Evolutionary conservation across 2,888 invertebrate species (phyloP), one percentile per base, ranked within the genome.

Genomic region (Eucera pruinosa): DNA sequence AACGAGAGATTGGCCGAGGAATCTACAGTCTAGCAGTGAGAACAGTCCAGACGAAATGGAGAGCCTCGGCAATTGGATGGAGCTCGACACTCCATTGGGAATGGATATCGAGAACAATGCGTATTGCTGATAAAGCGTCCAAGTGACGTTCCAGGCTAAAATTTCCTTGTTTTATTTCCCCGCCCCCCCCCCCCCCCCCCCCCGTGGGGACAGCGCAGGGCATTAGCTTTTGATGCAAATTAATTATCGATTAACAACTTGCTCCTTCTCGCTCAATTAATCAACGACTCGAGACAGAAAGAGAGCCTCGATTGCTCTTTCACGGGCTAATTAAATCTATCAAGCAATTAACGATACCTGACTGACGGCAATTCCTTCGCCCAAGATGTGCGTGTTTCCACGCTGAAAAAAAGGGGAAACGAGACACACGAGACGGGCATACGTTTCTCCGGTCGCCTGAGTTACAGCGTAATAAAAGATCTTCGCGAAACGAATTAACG

Each of bases 181-280:
- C 11, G 33, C 18, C 11, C 15, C 2, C 4, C 75, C 3, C 36
- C 25, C 13, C 18, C 11, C 15, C 2, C 4, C 75, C 3, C 36
- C 25, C 13, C 13, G 27, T 43, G 9, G 45, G 58, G 15, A 43
- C 23, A 50, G 13, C 18, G 39, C 18, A 15, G 39, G 41, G 57
- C 68, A 68, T 77, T 62, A 75, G 61, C 76, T 43, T 68, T 55
- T 50, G 77, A 67, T 61, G 76, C 77, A 67, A 76, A 77, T 77
- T 76, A 77, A 76, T 76, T 77, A 77, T 77, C 61, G 68, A 77
- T 75, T 75, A 75, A 75, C 65, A 66, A 60, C 72, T 72, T 72
- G 68, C 66, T 39, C 47, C 58, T 75, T 66, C 47, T 45, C 54
- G 66, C 47, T 66, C 75, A 43, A 65, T 65, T 75, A 75, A 74